Conservation (phyloP, 2,797 vertebrate genomes). For the Paramormyrops hopkinsi region DNA sequence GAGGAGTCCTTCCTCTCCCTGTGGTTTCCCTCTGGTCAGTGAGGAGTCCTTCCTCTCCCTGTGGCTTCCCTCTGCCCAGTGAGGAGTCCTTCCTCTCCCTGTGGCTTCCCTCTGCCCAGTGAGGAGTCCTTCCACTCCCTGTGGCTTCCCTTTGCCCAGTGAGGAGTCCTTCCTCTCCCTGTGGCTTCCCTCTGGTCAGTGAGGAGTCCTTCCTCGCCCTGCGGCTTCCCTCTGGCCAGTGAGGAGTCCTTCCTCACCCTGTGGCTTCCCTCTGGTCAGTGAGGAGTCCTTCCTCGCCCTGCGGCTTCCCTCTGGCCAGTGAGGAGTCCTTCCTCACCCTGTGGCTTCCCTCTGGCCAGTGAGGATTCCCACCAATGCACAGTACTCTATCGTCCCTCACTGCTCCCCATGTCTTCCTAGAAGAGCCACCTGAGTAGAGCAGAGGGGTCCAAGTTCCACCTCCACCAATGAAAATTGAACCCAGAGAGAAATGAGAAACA, state of each 20-base stretch:
- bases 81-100: neutral
- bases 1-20: neutral
- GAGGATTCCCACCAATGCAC: neutral
- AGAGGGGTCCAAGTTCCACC: neutral
- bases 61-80: neutral
- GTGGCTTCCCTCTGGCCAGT: neutral
- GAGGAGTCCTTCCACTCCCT: neutral
- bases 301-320: neutral
- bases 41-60: neutral
- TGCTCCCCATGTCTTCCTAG: neutral
- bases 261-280: neutral
- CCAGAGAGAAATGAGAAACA: neutral
- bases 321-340: neutral
- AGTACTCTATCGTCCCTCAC: neutral
- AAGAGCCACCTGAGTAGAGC: neutral
- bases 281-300: neutral
- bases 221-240: neutral
- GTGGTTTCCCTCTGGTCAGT: neutral
- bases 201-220: neutral
- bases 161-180: neutral
- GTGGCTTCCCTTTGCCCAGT: neutral
- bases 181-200: neutral
- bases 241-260: neutral
- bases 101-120: neutral
- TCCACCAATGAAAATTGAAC: neutral